These are phyloP conservation scores for Halocynthia aurantium DNA, from an alignment of 23 tunicate species.

Conservation along the genomic window DNA sequence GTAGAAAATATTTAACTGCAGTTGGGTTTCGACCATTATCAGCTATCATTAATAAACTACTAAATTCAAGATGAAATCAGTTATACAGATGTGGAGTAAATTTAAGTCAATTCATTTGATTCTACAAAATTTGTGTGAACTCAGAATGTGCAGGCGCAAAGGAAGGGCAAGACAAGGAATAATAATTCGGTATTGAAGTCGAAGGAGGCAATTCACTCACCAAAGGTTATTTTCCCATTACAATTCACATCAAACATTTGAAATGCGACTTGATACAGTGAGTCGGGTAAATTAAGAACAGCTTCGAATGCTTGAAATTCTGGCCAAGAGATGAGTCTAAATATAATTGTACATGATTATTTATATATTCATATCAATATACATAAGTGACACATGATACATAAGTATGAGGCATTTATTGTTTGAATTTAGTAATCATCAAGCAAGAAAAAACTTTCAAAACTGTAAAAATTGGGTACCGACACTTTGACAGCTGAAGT, in stretches of 20 bases:
- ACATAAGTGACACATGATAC: too few species aligned
- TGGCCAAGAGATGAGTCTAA: conserved; percentile 84
- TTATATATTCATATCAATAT: too few species aligned
- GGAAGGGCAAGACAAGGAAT: too few species aligned
- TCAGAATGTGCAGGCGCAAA: background rate
- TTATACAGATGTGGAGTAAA: background rate
- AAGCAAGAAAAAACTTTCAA: too few species aligned
- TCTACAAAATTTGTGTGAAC: background rate
- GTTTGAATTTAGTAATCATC: too few species aligned
- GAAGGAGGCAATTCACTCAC: conserved; percentile 39
- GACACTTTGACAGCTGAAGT: too few species aligned
- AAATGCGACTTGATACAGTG: conserved; percentile 85
- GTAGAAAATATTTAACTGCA: too few species aligned
- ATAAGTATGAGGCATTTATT: too few species aligned
- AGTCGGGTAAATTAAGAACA: conserved; percentile 77
- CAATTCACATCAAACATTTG: conserved; percentile 83
- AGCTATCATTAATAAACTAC: too few species aligned
- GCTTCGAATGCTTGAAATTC: conserved; percentile 98
- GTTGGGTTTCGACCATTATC: too few species aligned
- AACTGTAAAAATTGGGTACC: background rate
- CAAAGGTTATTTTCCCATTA: conserved; percentile 77
- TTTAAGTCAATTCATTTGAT: background rate
- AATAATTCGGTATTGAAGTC: too few species aligned
- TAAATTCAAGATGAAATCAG: too few species aligned
- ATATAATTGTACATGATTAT: background rate